Evolutionary conservation across 2,113 vertebrate genomes (phyloP), one percentile per base, ranked within the genome.

Genomic region (Origma solitaria): DNA sequence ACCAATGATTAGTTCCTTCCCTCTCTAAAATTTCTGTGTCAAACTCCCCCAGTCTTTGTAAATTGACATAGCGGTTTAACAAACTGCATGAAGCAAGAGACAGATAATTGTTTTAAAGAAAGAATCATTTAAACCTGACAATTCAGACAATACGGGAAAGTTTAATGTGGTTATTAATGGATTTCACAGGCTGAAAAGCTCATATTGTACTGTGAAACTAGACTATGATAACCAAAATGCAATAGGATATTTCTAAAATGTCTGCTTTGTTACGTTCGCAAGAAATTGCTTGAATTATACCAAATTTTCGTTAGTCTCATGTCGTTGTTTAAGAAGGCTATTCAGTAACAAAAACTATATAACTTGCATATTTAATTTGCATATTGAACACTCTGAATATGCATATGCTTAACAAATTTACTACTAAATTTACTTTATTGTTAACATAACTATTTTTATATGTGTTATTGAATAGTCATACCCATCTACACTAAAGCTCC

Each of bases 151-250:
- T 97, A 96, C 77, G 97, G 90, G 86, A 94, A 87, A 89, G 77
- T 95, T 98, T 97, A 92, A 97, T 97, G 92, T 90, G 80, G 85
- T 93, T 98, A 97, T 96, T 98, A 97, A 98, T 96, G 87, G 93
- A 95, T 96, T 97, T 97, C 92, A 91, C 92, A 94, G 65, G 65
- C 92, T 97, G 94, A 97, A 98, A 98, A 96, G 62, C 95, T 95
- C 72, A 97, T 95, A 95, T 86, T 97, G 92, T 88, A 91, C 89
- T 92, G 80, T 97, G 88, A 98, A 97, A 94, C 85, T 79, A 96
- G 93, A 84, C 62, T 69, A 86, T 96, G 92, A 98, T 97, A 97
- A 96, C 53, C 92, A 91, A 87, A 91, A 92, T 45, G 93, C 51
- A 92, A 75, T 31, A 65, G 21, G 64, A 66, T 93, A 95, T 79